Evolutionary conservation across 2,797 vertebrate genomes (phyloP).

Genomic region (Pseudochirops cupreus): DNA sequence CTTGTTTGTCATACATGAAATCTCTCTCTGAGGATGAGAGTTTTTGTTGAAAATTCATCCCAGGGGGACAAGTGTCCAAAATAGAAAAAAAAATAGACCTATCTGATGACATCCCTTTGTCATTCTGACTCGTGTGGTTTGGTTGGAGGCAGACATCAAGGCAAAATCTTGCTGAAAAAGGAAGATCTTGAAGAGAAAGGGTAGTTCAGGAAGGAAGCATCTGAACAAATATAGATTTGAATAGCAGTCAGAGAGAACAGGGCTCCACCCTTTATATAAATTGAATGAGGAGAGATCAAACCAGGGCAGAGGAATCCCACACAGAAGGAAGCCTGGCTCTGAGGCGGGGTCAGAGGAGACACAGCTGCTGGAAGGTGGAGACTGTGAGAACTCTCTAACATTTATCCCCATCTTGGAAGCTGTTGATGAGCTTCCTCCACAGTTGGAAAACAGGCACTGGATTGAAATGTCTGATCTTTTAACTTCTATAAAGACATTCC

Average conservation of each 20-base stretch:
- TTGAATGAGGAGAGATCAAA: background rate
- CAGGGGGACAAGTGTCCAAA: background rate
- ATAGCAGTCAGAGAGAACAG: constrained; percentile 2
- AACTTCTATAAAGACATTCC: background rate
- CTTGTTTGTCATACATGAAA: background rate
- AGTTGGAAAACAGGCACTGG: background rate
- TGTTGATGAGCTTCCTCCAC: background rate
- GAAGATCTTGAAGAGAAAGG: constrained; percentile 44
- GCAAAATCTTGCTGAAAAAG: constrained; percentile 22
- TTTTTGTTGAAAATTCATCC: background rate
- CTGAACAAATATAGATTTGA: constrained; percentile 65
- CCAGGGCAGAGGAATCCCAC: background rate
- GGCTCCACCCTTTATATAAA: constrained; percentile 38
- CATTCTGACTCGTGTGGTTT: constrained; percentile 33
- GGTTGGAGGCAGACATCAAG: constrained; percentile 22
- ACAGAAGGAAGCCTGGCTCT: background rate
- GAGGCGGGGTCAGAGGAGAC: background rate
- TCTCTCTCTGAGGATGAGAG: background rate
- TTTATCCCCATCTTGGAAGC: background rate
- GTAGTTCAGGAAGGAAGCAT: constrained; percentile 62
- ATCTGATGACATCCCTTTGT: background rate
- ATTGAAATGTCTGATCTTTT: background rate
- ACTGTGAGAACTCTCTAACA: background rate
- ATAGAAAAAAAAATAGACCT: constrained; percentile 3
- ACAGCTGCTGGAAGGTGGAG: background rate